Evolutionary conservation across 2,888 invertebrate species (phyloP).

Genomic region (Agrotis segetum): DNA sequence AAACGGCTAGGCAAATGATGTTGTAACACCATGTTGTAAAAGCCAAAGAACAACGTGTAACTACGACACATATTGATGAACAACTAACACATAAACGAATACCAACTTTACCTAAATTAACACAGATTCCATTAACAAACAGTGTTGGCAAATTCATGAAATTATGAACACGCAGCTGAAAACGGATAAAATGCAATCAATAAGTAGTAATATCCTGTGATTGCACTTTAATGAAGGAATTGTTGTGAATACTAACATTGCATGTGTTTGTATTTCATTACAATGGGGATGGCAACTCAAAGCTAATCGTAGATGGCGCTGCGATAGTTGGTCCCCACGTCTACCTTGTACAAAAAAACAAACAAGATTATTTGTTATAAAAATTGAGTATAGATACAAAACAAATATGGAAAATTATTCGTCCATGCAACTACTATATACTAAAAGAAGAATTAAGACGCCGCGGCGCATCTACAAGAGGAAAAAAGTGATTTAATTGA

Average conservation of each 20-base stretch:
- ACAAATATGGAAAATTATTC: no score
- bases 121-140: constrained; percentile 33
- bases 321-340: no score
- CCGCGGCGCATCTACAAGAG: no score
- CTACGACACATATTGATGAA: neutral
- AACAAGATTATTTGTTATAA: no score
- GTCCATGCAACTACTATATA: no score
- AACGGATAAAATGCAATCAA: constrained; percentile 55
- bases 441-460: no score
- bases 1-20: no score
- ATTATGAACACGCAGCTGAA: constrained; percentile 44
- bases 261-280: constrained; percentile 18
- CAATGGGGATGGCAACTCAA: no score
- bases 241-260: constrained; percentile 53
- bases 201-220: constrained; percentile 57
- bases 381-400: no score
- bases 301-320: no score
- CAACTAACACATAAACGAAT: constrained; percentile 2
- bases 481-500: no score
- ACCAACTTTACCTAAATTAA: constrained; percentile 3
- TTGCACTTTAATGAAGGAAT: constrained; percentile 30
- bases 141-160: constrained; percentile 31
- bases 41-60: neutral
- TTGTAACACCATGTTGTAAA: neutral
- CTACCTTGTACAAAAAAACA: no score